phyloP scores from a whole-genome alignment of 2,888 invertebrate genomes.

The Caenorhabditis becei region DNA sequence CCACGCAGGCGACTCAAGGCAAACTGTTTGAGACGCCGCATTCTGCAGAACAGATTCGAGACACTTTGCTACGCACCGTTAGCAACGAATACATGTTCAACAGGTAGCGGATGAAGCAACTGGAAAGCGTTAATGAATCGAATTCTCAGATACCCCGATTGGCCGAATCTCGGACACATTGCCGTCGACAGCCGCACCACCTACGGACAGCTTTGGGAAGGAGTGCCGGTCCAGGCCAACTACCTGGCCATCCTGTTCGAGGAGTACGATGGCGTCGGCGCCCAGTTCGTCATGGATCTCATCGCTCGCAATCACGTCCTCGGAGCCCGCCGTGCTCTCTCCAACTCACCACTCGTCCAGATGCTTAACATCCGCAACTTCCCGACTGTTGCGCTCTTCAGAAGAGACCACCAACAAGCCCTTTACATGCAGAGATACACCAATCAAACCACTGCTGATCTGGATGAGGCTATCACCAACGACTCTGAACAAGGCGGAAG shows the following conservation, averaged over 20 bases:
- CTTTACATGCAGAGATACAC: slow-evolving; percentile 77
- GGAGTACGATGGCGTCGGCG: slow-evolving; percentile 76
- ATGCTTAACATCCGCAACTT: slow-evolving; percentile 75
- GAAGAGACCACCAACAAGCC: slow-evolving; percentile 80
- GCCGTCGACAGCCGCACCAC: slow-evolving; percentile 75
- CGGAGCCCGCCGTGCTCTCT: slow-evolving; percentile 76
- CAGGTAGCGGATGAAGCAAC: slow-evolving; percentile 31
- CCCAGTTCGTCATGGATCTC: slow-evolving; percentile 79
- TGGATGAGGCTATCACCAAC: slow-evolving; percentile 64
- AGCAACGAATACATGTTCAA: slow-evolving; percentile 73
- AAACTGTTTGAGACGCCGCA: slow-evolving; percentile 72
- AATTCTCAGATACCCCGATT: slow-evolving; percentile 75
- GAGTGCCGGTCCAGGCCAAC: slow-evolving; percentile 73
- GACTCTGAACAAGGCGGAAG: slow-evolving; percentile 56
- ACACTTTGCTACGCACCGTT: slow-evolving; percentile 64
- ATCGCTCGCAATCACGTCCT: slow-evolving; percentile 70
- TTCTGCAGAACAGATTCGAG: slow-evolving; percentile 68
- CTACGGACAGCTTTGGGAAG: slow-evolving; percentile 80
- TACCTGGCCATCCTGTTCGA: slow-evolving; percentile 80
- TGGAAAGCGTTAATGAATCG: background rate
- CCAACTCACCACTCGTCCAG: slow-evolving; percentile 76
- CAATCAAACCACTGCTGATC: slow-evolving; percentile 67
- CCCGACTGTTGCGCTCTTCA: slow-evolving; percentile 79
- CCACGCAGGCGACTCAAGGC: slow-evolving; percentile 71
- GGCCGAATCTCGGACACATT: slow-evolving; percentile 79